Evolutionary conservation across 1,140 invertebrate genomes (phyloP).

Genomic region (Atta cephalotes): DNA sequence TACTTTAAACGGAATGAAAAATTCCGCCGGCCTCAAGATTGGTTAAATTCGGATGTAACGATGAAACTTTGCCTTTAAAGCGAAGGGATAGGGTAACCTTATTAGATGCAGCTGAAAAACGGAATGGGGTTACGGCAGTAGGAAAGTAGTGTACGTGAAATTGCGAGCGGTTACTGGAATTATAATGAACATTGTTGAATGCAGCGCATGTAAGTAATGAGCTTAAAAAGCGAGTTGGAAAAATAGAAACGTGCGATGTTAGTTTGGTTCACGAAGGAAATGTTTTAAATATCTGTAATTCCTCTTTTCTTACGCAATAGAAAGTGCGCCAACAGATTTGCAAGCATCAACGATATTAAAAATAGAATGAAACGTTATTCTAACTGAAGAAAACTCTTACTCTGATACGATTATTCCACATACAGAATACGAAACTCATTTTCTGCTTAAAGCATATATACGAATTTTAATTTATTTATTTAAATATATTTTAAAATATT

Average conservation of each 20-base stretch:
- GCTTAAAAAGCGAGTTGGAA: conserved; percentile 50
- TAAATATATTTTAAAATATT: conserved; percentile 1
- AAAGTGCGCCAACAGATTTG: conserved; percentile 20
- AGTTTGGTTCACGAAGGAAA: conserved; percentile 10
- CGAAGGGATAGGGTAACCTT: conserved; percentile 25
- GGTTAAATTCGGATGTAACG: conserved; percentile 44
- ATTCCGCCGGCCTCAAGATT: conserved; percentile 25
- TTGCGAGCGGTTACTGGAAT: conserved; percentile 38
- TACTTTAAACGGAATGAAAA: conserved; percentile 52
- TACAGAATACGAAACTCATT: not conserved
- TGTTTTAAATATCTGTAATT: conserved; percentile 47
- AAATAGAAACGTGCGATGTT: conserved; percentile 39
- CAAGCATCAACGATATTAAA: conserved; percentile 1
- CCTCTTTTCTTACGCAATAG: not conserved
- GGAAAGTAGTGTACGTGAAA: conserved; percentile 37
- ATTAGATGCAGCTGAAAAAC: conserved; percentile 43
- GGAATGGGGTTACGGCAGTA: not conserved
- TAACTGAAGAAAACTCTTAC: not conserved
- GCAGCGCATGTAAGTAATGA: conserved; percentile 40
- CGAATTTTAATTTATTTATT: not conserved
- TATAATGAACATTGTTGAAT: conserved; percentile 53
- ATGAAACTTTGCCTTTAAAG: conserved; percentile 42
- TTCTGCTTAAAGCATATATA: not conserved
- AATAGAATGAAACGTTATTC: not conserved
- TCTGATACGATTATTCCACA: conserved; percentile 27